Conservation (phyloP, 2,888 invertebrate genomes). For the Drosophila leonis region DNA sequence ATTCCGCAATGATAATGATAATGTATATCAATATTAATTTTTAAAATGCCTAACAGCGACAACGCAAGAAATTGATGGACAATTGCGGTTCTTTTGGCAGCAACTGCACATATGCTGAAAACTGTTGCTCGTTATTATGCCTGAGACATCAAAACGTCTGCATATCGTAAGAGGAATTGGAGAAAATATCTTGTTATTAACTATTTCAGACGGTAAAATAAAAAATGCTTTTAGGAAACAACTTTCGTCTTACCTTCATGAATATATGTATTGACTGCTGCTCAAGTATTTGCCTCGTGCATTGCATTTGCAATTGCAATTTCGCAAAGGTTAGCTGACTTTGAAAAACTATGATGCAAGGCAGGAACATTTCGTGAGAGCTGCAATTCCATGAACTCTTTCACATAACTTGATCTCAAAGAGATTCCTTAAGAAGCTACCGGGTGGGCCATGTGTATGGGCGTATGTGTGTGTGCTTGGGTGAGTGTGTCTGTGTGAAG, state of each 20-base stretch:
- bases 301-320: conserved; percentile 32
- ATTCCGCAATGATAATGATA: neutral
- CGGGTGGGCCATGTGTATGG: neutral
- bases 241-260: neutral
- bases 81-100: neutral
- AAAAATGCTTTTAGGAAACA: neutral
- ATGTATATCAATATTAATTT: neutral
- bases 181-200: neutral
- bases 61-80: neutral
- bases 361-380: conserved; percentile 15
- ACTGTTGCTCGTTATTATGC: neutral
- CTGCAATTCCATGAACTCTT: conserved; percentile 25
- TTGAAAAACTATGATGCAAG: conserved; percentile 12
- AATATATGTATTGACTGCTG: neutral
- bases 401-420: conserved; percentile 35
- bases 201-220: neutral
- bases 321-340: conserved; percentile 22
- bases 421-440: conserved; percentile 29
- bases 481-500: neutral
- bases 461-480: conserved; percentile 1
- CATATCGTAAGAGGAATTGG: neutral
- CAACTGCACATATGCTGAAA: neutral
- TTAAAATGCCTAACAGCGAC: neutral
- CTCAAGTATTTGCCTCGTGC: neutral
- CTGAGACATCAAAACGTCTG: neutral